Percentiles rank a stretch among this genome's conserved stretches.
Conservation (phyloP, 2,888 invertebrate species). For the Pyrrhia umbra region DNA sequence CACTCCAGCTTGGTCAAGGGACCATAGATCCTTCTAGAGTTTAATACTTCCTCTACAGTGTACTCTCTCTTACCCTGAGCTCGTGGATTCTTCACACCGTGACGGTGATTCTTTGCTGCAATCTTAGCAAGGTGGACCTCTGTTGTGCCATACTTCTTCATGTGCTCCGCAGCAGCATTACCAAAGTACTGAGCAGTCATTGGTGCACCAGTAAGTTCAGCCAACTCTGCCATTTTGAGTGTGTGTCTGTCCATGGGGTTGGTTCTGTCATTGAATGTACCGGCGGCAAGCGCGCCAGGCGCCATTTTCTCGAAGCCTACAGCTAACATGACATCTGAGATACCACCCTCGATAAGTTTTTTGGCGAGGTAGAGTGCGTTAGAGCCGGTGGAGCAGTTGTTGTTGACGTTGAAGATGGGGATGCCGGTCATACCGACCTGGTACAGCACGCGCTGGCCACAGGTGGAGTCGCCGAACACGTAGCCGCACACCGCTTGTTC, state of each 20-base stretch:
- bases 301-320: slow-evolving; percentile 99
- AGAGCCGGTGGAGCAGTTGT: slow-evolving; percentile 99
- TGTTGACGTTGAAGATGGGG: slow-evolving; percentile 99
- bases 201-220: slow-evolving; percentile 95
- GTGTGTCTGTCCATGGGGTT: slow-evolving; percentile 97
- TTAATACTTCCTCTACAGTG: slow-evolving; percentile 96
- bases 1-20: slow-evolving; percentile 99
- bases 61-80: slow-evolving; percentile 98
- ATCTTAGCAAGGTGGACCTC: slow-evolving; percentile 99
- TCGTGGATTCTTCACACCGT: slow-evolving; percentile 98
- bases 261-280: slow-evolving; percentile 95
- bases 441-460: slow-evolving; percentile 98
- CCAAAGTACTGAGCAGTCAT: slow-evolving; percentile 99
- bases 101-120: slow-evolving; percentile 99
- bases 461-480: slow-evolving; percentile 98
- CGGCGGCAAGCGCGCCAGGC: slow-evolving; percentile 94
- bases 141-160: slow-evolving; percentile 98
- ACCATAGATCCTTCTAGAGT: slow-evolving; percentile 96
- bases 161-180: slow-evolving; percentile 98
- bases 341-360: slow-evolving; percentile 97
- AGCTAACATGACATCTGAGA: slow-evolving; percentile 96
- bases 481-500: slow-evolving; percentile 98
- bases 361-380: slow-evolving; percentile 97
- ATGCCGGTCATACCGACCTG: slow-evolving; percentile 98
- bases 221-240: slow-evolving; percentile 95